A percentile compares a stretch with the other conserved stretches of the same genome.
These are phyloP conservation scores for Loriculus beryllinus DNA, from an alignment of 2,797 vertebrate genomes.

Conservation along the genomic window DNA sequence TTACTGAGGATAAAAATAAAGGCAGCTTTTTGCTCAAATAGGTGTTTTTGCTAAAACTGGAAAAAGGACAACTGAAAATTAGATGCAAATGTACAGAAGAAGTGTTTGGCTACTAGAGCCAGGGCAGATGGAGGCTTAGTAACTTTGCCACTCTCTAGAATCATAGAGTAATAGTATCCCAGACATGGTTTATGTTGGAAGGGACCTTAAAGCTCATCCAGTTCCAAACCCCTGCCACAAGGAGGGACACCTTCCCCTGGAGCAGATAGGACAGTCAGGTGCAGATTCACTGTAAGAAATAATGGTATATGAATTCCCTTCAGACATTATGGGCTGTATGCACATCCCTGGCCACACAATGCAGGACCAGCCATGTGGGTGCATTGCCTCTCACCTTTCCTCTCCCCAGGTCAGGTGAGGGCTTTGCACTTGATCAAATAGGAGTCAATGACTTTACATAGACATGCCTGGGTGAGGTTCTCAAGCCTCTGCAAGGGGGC, in stretches of 20 bases:
- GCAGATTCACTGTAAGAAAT: neutral
- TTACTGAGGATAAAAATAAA: neutral
- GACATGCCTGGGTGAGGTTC: slow-evolving; percentile 29
- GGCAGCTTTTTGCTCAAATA: neutral
- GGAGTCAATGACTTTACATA: neutral
- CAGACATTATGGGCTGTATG: neutral
- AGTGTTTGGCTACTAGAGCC: neutral
- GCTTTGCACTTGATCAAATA: neutral
- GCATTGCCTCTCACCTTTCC: neutral
- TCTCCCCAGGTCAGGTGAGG: neutral
- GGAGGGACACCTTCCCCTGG: neutral
- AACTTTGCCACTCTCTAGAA: neutral
- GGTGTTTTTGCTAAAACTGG: neutral
- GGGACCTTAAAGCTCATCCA: neutral
- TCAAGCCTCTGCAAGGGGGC: neutral
- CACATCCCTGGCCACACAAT: neutral
- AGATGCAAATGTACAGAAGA: neutral
- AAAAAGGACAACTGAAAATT: neutral
- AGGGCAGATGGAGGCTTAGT: neutral
- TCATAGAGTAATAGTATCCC: neutral
- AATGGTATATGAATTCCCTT: neutral
- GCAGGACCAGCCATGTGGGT: neutral
- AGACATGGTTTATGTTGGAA: neutral
- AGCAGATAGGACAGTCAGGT: neutral
- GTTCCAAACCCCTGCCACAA: neutral